phyloP scores from a whole-genome alignment of 1,140 invertebrate species.

The Zaprionus camerounensis region DNA sequence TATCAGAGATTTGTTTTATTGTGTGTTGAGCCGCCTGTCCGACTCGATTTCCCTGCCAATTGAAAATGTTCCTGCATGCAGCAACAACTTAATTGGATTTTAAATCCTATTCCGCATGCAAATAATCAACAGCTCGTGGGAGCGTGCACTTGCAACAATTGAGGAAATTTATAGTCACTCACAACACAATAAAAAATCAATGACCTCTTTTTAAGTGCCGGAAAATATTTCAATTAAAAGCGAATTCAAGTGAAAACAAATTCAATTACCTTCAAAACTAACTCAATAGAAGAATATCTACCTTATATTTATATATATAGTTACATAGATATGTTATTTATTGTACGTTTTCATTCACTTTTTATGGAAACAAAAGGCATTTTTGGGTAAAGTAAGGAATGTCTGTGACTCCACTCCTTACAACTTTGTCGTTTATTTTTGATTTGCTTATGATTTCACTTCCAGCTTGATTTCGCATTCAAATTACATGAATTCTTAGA shows the following conservation, averaged over 20 bases:
- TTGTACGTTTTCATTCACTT: no score
- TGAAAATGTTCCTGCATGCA: not conserved
- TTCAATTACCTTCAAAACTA: not conserved
- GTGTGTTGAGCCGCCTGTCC: slow-evolving; percentile 29
- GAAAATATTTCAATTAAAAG: not conserved
- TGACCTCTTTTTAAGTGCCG: not conserved
- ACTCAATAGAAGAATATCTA: not conserved
- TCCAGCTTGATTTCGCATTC: no score
- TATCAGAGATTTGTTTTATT: slow-evolving; percentile 51
- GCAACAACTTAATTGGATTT: slow-evolving; percentile 8
- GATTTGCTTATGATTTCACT: no score
- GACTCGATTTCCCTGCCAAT: slow-evolving; percentile 36
- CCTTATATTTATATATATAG: not conserved
- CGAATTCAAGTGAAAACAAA: not conserved
- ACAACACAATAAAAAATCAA: not conserved
- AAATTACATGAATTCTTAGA: no score
- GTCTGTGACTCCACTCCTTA: no score
- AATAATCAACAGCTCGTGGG: not conserved
- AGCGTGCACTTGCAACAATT: not conserved
- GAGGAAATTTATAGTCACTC: not conserved
- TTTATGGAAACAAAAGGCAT: no score
- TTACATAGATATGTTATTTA: no score
- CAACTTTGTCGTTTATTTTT: no score
- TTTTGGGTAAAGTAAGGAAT: no score
- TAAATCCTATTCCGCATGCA: not conserved